Base-by-base conservation (phyloP, 2,888 invertebrate genomes). In the Opisthograptis luteolata region DNA sequence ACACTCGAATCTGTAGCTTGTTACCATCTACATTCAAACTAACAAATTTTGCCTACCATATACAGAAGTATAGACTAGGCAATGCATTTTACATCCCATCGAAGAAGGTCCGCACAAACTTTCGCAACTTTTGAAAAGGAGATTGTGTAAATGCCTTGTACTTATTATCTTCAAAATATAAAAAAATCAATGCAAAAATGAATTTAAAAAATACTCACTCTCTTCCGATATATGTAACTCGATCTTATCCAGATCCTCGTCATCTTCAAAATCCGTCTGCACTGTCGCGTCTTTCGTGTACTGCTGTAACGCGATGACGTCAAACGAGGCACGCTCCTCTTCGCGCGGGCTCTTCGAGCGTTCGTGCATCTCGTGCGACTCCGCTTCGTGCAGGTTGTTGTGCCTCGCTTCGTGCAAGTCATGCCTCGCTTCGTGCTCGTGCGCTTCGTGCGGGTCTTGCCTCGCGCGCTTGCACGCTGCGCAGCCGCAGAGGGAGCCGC, bases 401-500 rank as follows among this genome's bases (percentile, higher is more conserved):
- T 31, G 37, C 15, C 43, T 45, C 17, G 24, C 20, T 35, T 50
- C 53, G 13, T 47, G 57, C 43, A 37, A 15, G 22, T 44, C 53
- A 35, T 51, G 56, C 35, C 27, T 35, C 77, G 70, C 61, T 76
- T 72, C 75, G 76, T 62, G 58, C 65, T 66, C 76, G 75, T 73
- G 73, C 68, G 74, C 22, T 14, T 85, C 76, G 28, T 66, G 74
- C 49, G 62, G 62, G 53, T 78, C 78, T 64, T 76, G 73, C 43
- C 89, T 78, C 53, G 92, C 92, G 65, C 92, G 92, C 66, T 92
- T 92, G 84, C 94, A 94, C 74, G 94, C 94, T 47, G 94, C 92
- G 87, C 94, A 95, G 62, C 94, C 93, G 81, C 95, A 94, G 84
- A 95, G 93, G 79, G 95, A 95, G 68, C 95, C 94, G 83, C 95